These are phyloP conservation scores for Forbesichthys agassizii DNA, from an alignment of 2,113 vertebrate genomes.

Conservation along the genomic window DNA sequence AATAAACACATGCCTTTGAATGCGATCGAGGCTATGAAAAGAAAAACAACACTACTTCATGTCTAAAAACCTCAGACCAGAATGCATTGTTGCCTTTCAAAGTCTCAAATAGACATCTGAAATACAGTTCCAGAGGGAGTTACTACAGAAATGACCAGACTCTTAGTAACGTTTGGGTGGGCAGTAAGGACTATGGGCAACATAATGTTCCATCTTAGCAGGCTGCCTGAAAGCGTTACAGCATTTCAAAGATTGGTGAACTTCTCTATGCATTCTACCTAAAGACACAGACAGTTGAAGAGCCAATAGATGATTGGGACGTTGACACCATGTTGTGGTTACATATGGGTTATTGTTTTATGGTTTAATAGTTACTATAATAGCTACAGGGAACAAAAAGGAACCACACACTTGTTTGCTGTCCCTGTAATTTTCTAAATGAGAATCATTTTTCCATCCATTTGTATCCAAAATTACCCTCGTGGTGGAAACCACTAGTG, in stretches of 20 bases:
- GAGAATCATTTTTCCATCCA: too few relatives aligned
- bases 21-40: too few relatives aligned
- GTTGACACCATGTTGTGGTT: too few relatives aligned
- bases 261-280: background rate
- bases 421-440: too few relatives aligned
- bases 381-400: too few relatives aligned
- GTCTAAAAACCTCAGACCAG: constrained; percentile 20
- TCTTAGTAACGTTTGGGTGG: constrained; percentile 59
- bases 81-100: constrained; percentile 46
- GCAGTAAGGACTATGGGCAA: constrained; percentile 8
- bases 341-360: too few relatives aligned
- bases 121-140: constrained; percentile 58
- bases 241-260: constrained; percentile 8
- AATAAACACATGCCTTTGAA: too few relatives aligned
- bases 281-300: background rate
- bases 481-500: too few relatives aligned
- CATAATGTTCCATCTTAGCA: constrained; percentile 50
- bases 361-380: too few relatives aligned
- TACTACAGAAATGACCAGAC: constrained; percentile 43
- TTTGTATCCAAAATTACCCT: too few relatives aligned
- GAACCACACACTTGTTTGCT: too few relatives aligned
- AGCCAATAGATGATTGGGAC: background rate
- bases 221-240: constrained; percentile 37
- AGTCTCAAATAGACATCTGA: constrained; percentile 64
- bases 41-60: too few relatives aligned